phyloP scores from a whole-genome alignment of 2,888 invertebrate genomes.

The Icerya purchasi region DNA sequence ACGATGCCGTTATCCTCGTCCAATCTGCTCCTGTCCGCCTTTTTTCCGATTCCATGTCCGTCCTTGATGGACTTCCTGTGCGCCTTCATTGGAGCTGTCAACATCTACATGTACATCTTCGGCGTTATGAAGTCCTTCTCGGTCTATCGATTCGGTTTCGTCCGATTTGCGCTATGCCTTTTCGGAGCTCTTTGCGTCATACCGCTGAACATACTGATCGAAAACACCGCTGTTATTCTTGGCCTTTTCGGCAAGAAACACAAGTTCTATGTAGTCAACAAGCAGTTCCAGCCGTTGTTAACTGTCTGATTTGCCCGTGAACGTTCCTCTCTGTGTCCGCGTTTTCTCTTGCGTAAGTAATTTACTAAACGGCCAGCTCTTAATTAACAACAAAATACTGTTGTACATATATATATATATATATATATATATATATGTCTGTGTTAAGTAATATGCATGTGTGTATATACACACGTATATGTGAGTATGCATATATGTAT shows the following conservation, averaged over 20 bases:
- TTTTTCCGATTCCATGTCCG: conserved; percentile 74
- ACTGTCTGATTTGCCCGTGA: conserved; percentile 31
- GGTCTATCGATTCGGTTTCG: conserved; percentile 58
- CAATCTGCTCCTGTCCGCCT: conserved; percentile 60
- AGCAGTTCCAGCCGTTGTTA: conserved; percentile 52
- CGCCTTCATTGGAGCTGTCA: conserved; percentile 79
- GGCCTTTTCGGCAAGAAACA: conserved; percentile 85
- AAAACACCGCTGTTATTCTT: conserved; percentile 87
- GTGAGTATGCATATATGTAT: not conserved
- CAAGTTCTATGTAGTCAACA: conserved; percentile 91
- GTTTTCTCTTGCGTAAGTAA: no score
- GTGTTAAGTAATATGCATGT: not conserved
- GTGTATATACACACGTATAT: not conserved
- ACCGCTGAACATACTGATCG: conserved; percentile 81
- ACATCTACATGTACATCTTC: conserved; percentile 93
- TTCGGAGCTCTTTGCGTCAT: conserved; percentile 73
- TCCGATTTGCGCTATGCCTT: conserved; percentile 56
- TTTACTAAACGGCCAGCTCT: not conserved
- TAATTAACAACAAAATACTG: not conserved
- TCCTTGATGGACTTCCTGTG: conserved; percentile 63
- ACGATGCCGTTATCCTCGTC: conserved; percentile 81
- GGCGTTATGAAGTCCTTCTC: conserved; percentile 94
- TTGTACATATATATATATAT: not conserved
- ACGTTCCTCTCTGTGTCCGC: not conserved
- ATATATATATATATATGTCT: not conserved